Evolutionary conservation across 2,113 vertebrate species (phyloP), one percentile per base, ranked within the genome.

Genomic region (Puntigrus tetrazona): DNA sequence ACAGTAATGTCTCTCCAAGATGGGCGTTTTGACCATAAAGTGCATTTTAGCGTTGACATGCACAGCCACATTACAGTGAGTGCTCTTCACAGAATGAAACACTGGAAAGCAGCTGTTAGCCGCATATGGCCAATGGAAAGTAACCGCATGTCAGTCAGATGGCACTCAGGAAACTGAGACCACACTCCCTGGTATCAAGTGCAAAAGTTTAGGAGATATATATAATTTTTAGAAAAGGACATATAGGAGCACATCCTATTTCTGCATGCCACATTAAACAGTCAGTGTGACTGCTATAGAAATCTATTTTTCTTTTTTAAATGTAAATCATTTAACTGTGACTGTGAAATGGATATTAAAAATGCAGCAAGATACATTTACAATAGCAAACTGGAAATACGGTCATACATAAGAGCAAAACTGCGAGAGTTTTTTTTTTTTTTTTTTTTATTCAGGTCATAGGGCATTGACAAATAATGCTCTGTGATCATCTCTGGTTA

Each of bases 401-500:
- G 34, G 47, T 27, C 10, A 76, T 18, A 43, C 65, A 10, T 59
- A 52, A 52, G 73, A 47, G 29, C 18, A 4, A 22, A 34, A 29
- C 52, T 57, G 7, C 36, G 57, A 18, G 29, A 59, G 36, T 59
- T 57, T 59, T n/a, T n/a, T n/a, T n/a, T n/a, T n/a, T n/a, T n/a
- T n/a, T n/a, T n/a, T n/a, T n/a, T n/a, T 79, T 38, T 25, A 83
- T 79, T 63, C 41, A 45, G 57, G 59, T 18, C 52, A 55, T 69
- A 84, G 76, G 31, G 41, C 38, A 80, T 36, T 67, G 36, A 59
- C n/a, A 55, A 59, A 55, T 76, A 65, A 81, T 74, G 70, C 78
- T 43, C 5, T 76, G 18, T 83, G 61, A 76, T 61, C 63, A 41
- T 77, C 25, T 45, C 14, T 3, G 43, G 79, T 69, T 31, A 31